Percentiles rank a stretch among this genome's conserved stretches.
phyloP scores from a whole-genome alignment of 2,113 vertebrate species.

The Chaetops frenatus region DNA sequence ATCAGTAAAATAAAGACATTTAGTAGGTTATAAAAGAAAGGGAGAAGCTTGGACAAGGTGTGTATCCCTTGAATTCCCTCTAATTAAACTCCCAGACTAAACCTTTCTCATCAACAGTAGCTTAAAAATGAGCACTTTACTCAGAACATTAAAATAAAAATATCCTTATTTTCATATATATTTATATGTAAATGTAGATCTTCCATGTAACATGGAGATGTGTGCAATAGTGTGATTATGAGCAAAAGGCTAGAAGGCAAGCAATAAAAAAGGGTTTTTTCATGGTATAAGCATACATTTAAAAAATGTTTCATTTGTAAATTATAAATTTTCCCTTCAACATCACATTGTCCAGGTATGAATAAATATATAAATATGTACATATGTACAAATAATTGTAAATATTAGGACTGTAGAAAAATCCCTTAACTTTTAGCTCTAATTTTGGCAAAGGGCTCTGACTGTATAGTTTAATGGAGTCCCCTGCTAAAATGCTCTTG shows the following conservation, averaged over 20 bases:
- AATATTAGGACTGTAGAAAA: conserved; percentile 57
- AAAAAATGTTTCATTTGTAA: conserved; percentile 54
- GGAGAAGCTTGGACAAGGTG: conserved; percentile 34
- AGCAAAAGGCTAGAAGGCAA: conserved; percentile 43
- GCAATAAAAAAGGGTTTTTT: conserved; percentile 51
- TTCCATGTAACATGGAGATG: conserved; percentile 37
- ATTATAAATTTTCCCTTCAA: conserved; percentile 13
- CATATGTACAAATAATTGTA: conserved; percentile 70
- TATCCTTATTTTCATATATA: conserved; percentile 61
- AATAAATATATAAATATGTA: conserved; percentile 73
- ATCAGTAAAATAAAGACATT: conserved; percentile 39
- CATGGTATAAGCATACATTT: conserved; percentile 33
- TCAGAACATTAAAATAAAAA: conserved; percentile 42
- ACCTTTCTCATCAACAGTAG: conserved; percentile 43
- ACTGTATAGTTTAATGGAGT: conserved; percentile 28
- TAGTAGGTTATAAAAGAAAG: conserved; percentile 23
- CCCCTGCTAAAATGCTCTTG: conserved; percentile 19
- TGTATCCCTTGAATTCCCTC: conserved; percentile 53
- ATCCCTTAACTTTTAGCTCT: conserved; percentile 19
- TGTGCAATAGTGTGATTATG: conserved; percentile 31
- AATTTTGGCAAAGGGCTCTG: conserved; percentile 56
- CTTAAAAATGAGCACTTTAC: conserved; percentile 59
- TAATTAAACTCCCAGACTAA: conserved; percentile 27
- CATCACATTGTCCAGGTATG: conserved; percentile 25
- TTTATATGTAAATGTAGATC: conserved; percentile 53